A percentile compares a stretch with the other conserved stretches of the same genome.
Conservation (phyloP, 2,797 vertebrate genomes). For the Silurus aristotelis region DNA sequence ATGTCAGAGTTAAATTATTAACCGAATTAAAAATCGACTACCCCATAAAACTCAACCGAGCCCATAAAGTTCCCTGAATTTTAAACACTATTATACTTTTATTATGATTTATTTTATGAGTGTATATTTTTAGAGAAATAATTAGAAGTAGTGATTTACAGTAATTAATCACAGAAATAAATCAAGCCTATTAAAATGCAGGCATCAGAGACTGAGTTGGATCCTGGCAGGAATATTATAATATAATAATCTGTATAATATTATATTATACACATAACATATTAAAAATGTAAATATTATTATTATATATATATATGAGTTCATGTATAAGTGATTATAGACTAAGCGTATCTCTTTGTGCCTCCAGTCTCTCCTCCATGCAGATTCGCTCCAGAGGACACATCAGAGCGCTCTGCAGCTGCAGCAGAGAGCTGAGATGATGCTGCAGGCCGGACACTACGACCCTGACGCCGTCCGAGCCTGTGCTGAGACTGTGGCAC, state of each 20-base stretch:
- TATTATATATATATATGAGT: no score
- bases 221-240: not conserved
- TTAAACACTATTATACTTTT: not conserved
- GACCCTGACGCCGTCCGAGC: slow-evolving; percentile 91
- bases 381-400: slow-evolving; percentile 96
- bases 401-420: slow-evolving; percentile 97
- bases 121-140: not conserved
- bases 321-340: not conserved
- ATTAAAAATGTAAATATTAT: no score
- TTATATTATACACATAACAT: no score
- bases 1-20: not conserved
- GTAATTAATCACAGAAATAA: not conserved
- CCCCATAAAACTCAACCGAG: not conserved
- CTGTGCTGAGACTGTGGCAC: slow-evolving; percentile 93
- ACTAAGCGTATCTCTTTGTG: not conserved
- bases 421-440: slow-evolving; percentile 94
- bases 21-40: not conserved
- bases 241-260: not conserved
- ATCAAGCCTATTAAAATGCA: not conserved
- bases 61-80: not conserved
- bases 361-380: slow-evolving; percentile 91
- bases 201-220: not conserved
- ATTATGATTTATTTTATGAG: no score
- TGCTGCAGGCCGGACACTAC: slow-evolving; percentile 91
- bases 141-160: not conserved